Percentiles rank a stretch among this genome's conserved stretches.
phyloP scores from a whole-genome alignment of 2,797 vertebrate species.

The Peromyscus eremicus region DNA sequence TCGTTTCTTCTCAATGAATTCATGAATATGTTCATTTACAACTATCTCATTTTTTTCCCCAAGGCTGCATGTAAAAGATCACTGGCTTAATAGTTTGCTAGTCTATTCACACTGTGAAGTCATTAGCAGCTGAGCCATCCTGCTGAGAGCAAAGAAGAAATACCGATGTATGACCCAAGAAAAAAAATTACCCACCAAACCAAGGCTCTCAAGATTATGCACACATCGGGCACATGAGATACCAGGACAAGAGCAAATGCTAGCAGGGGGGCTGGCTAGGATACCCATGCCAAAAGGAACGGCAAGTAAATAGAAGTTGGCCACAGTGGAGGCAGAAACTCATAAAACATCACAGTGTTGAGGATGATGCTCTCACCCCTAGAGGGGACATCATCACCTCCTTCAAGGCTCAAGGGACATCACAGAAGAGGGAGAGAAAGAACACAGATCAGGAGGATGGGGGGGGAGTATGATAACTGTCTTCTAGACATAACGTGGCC shows the following conservation, averaged over 20 bases:
- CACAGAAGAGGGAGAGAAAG: background rate
- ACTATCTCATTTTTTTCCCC: slow-evolving; percentile 9
- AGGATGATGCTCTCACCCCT: background rate
- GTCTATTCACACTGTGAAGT: slow-evolving; percentile 48
- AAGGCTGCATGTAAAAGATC: slow-evolving; percentile 29
- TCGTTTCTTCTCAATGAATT: slow-evolving; percentile 71
- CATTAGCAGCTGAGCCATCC: slow-evolving; percentile 22
- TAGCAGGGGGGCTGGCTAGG: background rate
- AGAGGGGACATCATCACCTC: background rate
- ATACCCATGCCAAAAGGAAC: background rate
- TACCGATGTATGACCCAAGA: slow-evolving; percentile 20
- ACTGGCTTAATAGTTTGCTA: background rate
- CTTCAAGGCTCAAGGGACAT: background rate
- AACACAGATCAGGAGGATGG: background rate
- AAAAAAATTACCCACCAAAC: slow-evolving; percentile 41
- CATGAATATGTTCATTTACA: slow-evolving; percentile 51
- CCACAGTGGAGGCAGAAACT: background rate
- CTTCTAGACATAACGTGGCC: background rate
- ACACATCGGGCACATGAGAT: background rate
- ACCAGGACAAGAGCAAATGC: background rate
- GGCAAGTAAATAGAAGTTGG: background rate
- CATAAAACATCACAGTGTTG: background rate
- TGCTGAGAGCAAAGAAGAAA: slow-evolving; percentile 42
- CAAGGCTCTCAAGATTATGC: slow-evolving; percentile 11
- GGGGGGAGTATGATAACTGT: background rate